Conservation (phyloP, 2,113 vertebrate genomes). For the Megaleporinus macrocephalus region DNA sequence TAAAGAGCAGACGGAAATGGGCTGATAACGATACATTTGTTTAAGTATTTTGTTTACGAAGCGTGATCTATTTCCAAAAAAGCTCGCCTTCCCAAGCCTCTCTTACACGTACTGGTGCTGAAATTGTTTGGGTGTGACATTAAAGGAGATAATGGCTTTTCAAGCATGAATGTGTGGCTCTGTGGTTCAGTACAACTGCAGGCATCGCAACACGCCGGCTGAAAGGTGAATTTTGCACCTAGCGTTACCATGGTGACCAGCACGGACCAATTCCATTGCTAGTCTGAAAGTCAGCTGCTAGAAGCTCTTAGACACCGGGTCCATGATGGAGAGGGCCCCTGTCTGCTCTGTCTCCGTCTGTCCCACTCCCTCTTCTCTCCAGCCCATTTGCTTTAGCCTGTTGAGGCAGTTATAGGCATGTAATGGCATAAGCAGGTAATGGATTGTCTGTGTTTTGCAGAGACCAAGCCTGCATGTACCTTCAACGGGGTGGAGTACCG, state of each 20-base stretch:
- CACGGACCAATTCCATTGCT: slow-evolving; percentile 27
- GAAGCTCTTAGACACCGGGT: slow-evolving; percentile 32
- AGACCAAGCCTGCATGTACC: slow-evolving; percentile 86
- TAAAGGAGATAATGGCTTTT: slow-evolving; percentile 21
- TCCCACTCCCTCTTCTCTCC: slow-evolving; percentile 28
- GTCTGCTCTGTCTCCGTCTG: slow-evolving; percentile 7
- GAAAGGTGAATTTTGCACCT: slow-evolving; percentile 49
- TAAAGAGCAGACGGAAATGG: background rate
- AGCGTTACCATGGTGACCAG: slow-evolving; percentile 59
- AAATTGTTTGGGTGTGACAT: slow-evolving; percentile 1
- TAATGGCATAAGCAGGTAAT: slow-evolving; percentile 5
- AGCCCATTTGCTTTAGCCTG: slow-evolving; percentile 1
- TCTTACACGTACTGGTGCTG: background rate
- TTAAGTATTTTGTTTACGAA: slow-evolving; percentile 33
- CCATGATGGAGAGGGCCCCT: slow-evolving; percentile 23
- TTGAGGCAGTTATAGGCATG: background rate
- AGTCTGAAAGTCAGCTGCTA: slow-evolving; percentile 31
- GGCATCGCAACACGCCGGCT: slow-evolving; percentile 42
- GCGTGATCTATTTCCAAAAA: background rate
- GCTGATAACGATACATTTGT: background rate
- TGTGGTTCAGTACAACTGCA: slow-evolving; percentile 33
- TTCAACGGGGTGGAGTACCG: slow-evolving; percentile 85
- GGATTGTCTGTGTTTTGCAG: slow-evolving; percentile 67
- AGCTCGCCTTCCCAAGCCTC: background rate
- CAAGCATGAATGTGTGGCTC: slow-evolving; percentile 4